Conservation (phyloP, 2,113 vertebrate genomes). For the Cariama cristata region DNA sequence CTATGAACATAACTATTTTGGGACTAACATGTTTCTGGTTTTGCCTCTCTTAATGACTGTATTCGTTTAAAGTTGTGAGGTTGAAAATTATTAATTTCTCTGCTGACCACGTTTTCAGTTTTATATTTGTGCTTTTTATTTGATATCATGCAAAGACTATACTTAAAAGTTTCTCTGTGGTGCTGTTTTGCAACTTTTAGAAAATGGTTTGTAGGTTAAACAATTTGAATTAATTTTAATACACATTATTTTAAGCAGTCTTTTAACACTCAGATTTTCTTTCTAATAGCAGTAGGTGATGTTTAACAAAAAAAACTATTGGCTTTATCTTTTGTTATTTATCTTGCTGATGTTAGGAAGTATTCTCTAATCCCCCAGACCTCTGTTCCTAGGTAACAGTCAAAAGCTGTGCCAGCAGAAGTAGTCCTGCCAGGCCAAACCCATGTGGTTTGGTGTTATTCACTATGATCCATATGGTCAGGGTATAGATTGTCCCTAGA, state of each 20-base stretch:
- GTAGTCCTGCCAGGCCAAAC: slow-evolving; percentile 89
- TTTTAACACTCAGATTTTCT: background rate
- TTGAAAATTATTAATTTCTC: background rate
- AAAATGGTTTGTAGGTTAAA: background rate
- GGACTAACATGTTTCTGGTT: background rate
- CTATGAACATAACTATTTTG: background rate
- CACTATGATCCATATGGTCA: slow-evolving; percentile 96
- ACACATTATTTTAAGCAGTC: background rate
- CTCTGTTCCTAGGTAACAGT: slow-evolving; percentile 91
- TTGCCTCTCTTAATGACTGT: background rate
- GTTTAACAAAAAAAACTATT: slow-evolving; percentile 40
- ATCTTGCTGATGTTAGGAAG: slow-evolving; percentile 74
- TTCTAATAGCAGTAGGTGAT: background rate
- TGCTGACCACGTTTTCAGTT: background rate
- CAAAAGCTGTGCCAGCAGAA: slow-evolving; percentile 83
- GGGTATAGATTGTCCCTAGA: slow-evolving; percentile 88
- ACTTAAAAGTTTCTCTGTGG: background rate
- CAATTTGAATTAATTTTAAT: background rate
- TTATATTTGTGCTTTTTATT: background rate
- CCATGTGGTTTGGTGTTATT: slow-evolving; percentile 87
- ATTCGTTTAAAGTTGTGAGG: background rate
- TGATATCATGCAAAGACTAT: background rate
- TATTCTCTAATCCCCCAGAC: slow-evolving; percentile 82
- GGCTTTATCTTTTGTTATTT: slow-evolving; percentile 71
- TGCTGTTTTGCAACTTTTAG: background rate